These are phyloP conservation scores for Eubasilissa regina DNA, from an alignment of 1,140 invertebrate genomes.

Conservation along the genomic window DNA sequence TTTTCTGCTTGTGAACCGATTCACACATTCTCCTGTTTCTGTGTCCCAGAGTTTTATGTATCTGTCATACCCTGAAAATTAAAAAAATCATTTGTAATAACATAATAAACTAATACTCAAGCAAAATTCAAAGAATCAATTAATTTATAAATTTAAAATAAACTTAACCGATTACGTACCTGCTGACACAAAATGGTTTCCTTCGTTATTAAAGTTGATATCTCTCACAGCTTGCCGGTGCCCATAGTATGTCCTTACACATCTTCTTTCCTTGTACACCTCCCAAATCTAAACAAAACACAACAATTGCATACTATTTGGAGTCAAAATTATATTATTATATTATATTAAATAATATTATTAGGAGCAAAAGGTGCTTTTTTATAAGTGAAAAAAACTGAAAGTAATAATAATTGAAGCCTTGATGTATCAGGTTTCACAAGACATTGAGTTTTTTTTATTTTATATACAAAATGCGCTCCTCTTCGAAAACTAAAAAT, in stretches of 20 bases:
- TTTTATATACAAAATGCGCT: too few relatives aligned
- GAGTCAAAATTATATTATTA: too few relatives aligned
- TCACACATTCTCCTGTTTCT: slow-evolving; percentile 94
- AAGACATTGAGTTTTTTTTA: too few relatives aligned
- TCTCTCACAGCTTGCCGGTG: slow-evolving; percentile 98
- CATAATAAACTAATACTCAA: not conserved
- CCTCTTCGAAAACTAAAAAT: too few relatives aligned
- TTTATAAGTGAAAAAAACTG: too few relatives aligned
- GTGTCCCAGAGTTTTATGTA: slow-evolving; percentile 99
- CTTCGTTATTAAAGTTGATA: slow-evolving; percentile 96
- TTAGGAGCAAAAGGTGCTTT: too few relatives aligned
- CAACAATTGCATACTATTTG: too few relatives aligned
- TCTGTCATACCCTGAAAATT: slow-evolving; percentile 81
- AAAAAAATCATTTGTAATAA: slow-evolving; percentile 11
- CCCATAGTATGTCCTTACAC: slow-evolving; percentile 96
- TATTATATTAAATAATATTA: too few relatives aligned
- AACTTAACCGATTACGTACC: slow-evolving; percentile 67
- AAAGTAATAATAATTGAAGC: too few relatives aligned
- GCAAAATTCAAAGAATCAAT: slow-evolving; percentile 53
- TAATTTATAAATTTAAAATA: not conserved
- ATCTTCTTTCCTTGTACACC: slow-evolving; percentile 95
- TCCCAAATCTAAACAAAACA: slow-evolving; percentile 88
- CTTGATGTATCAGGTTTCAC: too few relatives aligned
- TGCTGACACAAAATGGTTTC: slow-evolving; percentile 94
- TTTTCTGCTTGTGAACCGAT: slow-evolving; percentile 94